Evolutionary conservation across 2,888 invertebrate genomes (phyloP), one percentile per base, ranked within the genome.

Genomic region (Epinotia ramella): DNA sequence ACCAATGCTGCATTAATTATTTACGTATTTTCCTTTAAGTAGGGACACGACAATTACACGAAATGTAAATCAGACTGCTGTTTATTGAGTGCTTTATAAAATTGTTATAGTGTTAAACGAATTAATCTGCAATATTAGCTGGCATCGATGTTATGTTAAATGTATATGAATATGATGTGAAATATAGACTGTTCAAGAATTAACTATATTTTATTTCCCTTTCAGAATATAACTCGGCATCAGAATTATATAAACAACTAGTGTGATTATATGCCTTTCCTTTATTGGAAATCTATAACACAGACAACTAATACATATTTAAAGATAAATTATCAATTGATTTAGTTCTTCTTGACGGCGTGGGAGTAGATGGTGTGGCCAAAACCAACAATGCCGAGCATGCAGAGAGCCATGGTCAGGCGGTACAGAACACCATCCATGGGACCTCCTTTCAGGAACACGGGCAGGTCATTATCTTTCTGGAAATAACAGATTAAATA

Each of bases 391-490:
- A 95, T 73, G 7, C 93, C 95, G 16, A 89, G 77, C 49, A 91
- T 79, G 77, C 94, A 91, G 65, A 94, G 86, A 66, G 86, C 86
- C 84, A 93, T 77, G n/a, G 94, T 94, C 13, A 92, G 66, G 33
- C 92, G 91, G 83, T 92, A 93, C 72, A 96, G 82, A 16, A 95
- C 80, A 77, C 81, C 91, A 79, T 96, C 96, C 9, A 88, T 73
- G 1, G 95, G 87, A 66, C 96, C 96, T 44, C 94, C 95, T 85
- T 96, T 96, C 81, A 96, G 86, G 89, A 95, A 95, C 3, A 96
- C 93, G 0, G 96, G 96, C 5, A 93, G 82, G 78, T 95, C 95
- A 89, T 96, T 94, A 7, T 95, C 95, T 88, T 91, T 91, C 96
- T 96, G 91, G 40, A 91, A 94, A 40, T 78, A 93, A 78, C 49